Percentiles rank a stretch among this genome's conserved stretches.
Conservation (phyloP, 2,113 vertebrate genomes). For the Chlorodrepanis virens region DNA sequence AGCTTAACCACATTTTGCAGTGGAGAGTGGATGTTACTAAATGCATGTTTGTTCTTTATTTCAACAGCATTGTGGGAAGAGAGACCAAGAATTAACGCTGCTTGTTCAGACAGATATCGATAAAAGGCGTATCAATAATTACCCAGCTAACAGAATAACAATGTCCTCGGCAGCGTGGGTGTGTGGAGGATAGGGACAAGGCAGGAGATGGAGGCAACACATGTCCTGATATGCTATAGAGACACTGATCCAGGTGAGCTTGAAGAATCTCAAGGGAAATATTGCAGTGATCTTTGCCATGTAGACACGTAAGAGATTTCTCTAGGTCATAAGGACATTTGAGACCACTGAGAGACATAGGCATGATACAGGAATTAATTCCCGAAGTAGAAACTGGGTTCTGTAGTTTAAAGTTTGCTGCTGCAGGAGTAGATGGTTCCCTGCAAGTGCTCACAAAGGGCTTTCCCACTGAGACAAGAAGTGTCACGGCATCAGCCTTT, state of each 20-base stretch:
- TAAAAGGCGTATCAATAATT: neutral
- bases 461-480: neutral
- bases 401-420: neutral
- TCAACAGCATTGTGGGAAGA: neutral
- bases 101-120: neutral
- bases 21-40: neutral
- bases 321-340: neutral
- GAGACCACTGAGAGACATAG: neutral
- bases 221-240: neutral
- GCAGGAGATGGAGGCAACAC: neutral
- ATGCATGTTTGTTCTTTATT: neutral
- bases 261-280: neutral
- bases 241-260: neutral
- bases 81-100: neutral
- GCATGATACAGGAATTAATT: neutral
- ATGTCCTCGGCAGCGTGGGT: neutral
- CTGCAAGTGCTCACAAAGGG: neutral
- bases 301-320: neutral
- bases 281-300: neutral
- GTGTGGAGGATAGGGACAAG: neutral
- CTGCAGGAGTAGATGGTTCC: neutral
- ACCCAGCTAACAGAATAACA: neutral
- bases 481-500: neutral
- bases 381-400: neutral
- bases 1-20: neutral